These are phyloP conservation scores for Fulica atra DNA, from an alignment of 2,113 vertebrate genomes.

Conservation along the genomic window DNA sequence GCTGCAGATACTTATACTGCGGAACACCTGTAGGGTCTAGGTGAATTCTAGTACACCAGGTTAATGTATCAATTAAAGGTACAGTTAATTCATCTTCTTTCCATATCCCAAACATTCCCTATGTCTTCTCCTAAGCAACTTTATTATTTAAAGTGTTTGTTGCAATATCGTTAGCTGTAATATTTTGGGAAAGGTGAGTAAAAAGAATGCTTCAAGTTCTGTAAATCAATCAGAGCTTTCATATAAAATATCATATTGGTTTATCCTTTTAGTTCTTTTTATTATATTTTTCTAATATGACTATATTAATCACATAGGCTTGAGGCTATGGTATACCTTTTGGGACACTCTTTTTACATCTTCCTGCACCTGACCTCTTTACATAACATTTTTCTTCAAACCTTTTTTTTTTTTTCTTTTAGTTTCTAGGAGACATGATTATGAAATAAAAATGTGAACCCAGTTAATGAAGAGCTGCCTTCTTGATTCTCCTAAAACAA, in stretches of 20 bases:
- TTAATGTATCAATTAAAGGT: constrained; percentile 57
- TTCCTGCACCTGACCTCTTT: background rate
- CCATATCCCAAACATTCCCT: constrained; percentile 22
- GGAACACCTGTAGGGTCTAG: background rate
- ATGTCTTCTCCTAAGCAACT: constrained; percentile 47
- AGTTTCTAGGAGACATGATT: background rate
- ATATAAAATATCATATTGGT: background rate
- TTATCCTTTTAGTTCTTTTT: background rate
- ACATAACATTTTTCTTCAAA: background rate
- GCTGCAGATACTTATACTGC: background rate
- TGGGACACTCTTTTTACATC: background rate
- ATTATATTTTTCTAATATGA: background rate
- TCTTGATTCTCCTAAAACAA: constrained; percentile 11
- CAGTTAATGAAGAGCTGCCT: constrained; percentile 9
- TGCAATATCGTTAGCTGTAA: constrained; percentile 66
- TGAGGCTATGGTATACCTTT: background rate
- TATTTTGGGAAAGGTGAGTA: constrained; percentile 38
- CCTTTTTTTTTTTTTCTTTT: background rate
- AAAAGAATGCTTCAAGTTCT: constrained; percentile 66
- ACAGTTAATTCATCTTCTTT: constrained; percentile 31
- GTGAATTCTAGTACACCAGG: background rate
- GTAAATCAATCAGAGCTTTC: constrained; percentile 58
- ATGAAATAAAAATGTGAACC: background rate
- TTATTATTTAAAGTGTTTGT: constrained; percentile 66
- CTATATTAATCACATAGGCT: background rate